These are phyloP conservation scores for Pristionchus entomophagus DNA, from an alignment of 2,888 invertebrate genomes.

Conservation along the genomic window DNA sequence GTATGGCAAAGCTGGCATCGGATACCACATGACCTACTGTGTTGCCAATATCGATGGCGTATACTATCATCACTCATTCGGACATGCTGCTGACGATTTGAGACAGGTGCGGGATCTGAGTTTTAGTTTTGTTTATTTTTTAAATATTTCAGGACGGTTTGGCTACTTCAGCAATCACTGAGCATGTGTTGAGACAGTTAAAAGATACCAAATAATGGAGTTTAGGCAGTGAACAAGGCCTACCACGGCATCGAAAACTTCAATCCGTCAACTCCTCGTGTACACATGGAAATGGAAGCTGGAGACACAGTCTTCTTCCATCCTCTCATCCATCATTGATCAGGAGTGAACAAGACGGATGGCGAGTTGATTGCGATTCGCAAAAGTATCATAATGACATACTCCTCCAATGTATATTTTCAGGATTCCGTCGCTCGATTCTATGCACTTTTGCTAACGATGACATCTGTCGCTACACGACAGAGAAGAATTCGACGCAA, in stretches of 20 bases:
- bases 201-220: too few relatives aligned
- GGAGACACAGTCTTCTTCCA: conserved; percentile 91
- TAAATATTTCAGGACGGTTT: background rate
- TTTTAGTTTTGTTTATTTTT: background rate
- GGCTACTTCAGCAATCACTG: background rate
- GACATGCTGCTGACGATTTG: background rate
- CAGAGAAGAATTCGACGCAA: too few relatives aligned
- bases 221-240: conserved; percentile 83
- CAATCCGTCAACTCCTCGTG: conserved; percentile 77
- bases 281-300: conserved; percentile 85
- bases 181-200: background rate
- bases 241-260: conserved; percentile 84
- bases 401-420: too few relatives aligned
- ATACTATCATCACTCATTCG: background rate
- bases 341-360: conserved; percentile 85
- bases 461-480: too few relatives aligned
- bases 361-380: conserved; percentile 76
- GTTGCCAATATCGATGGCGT: background rate
- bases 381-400: too few relatives aligned
- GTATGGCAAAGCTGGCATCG: background rate
- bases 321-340: conserved; percentile 88
- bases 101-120: background rate
- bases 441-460: too few relatives aligned
- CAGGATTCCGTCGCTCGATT: too few relatives aligned
- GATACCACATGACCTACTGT: background rate